Evolutionary conservation across 2,113 vertebrate species (phyloP), one percentile per base, ranked within the genome.

Genomic region (Bufo gargarizans): DNA sequence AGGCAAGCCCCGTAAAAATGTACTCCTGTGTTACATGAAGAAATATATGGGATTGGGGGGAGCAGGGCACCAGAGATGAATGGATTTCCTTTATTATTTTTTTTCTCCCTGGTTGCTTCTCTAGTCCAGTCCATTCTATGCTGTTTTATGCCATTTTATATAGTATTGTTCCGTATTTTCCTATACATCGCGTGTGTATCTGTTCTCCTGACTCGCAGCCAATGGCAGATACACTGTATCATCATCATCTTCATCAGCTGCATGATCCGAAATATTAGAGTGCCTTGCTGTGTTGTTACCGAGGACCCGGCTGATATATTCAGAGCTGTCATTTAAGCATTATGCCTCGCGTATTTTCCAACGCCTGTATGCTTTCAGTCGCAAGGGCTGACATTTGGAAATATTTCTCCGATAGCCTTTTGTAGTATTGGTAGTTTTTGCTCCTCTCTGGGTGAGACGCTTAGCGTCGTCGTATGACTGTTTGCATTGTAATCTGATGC

Each of bases 1-100:
- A 67, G 20, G 58, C 43, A 22, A 86, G 47, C 61, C 76, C 59
- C 22, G 58, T 87, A 81, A 87, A 87, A 77, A 77, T 20, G 69
- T 61, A 77, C 50, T 47, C 20, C 8, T 65, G 0, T 20, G 47
- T 67, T 53, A 67, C 6, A 49, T 14, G 53, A 14, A 56, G 65
- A 50, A 82, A 22, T 71, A 55, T 69, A 69, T 33, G 6, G 7
- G 16, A 61, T 82, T 33, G 33, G 69, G 45, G 43, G 69, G 7
- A 4, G 13, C 43, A 19, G 45, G 8, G 10, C 16, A 6, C 6
- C 63, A 67, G 63, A 67, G 63, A 76, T 22, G 16, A 5, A 8
- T 33, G 33, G 7, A 5, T 49, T 19, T 45, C 1, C n/a, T n/a
- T n/a, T n/a, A n/a, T n/a, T n/a, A n/a, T 72, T 43, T 43, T 72